Base-by-base conservation (phyloP, 2,888 invertebrate genomes). In the Drosophila nr. perissopoda region DNA sequence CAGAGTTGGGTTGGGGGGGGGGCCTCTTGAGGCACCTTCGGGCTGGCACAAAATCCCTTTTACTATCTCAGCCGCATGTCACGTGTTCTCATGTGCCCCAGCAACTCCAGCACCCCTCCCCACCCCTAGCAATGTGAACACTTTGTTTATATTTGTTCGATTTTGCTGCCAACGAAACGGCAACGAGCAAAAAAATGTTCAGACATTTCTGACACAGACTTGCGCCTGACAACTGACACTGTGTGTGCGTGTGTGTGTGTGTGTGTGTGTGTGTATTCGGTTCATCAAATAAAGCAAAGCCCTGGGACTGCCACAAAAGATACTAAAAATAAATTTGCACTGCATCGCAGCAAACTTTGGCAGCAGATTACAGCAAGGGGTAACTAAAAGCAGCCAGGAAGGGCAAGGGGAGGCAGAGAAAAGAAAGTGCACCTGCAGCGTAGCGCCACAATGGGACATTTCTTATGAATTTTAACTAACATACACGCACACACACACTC, bases 81-180 rank as follows among this genome's bases (percentile, higher is more conserved):
- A 79, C 80, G 78, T 71, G 70, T 70, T 68, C 49, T 48, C 59
- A 36, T 57, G 27, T 56, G 54, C n/a, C 31, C 46, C 57, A 29
- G n/a, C 40, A 49, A 40, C 60, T 54, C 52, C 36, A 42, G n/a
- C 31, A 52, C n/a, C 21, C 38, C 36, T 4, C 25, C 8, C 34
- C 36, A 3, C 11, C 36, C 31, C 7, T 6, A 18, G 34, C 62
- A 53, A 65, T 53, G 75, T 75, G 80, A 70, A 70, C 69, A 74
- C 62, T 81, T 88, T 84, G 84, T 84, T 88, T 88, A 84, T 88
- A 85, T 81, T 88, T 76, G 74, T 84, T 84, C 88, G 88, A 84
- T 84, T 84, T 84, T 88, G 76, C 86, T 88, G 84, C 88, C 88
- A 85, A 75, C 83, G 71, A 81, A 83, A 81, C 74, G 74, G 70